phyloP scores from a whole-genome alignment of 1,140 invertebrate genomes.

The Caerostris darwini region DNA sequence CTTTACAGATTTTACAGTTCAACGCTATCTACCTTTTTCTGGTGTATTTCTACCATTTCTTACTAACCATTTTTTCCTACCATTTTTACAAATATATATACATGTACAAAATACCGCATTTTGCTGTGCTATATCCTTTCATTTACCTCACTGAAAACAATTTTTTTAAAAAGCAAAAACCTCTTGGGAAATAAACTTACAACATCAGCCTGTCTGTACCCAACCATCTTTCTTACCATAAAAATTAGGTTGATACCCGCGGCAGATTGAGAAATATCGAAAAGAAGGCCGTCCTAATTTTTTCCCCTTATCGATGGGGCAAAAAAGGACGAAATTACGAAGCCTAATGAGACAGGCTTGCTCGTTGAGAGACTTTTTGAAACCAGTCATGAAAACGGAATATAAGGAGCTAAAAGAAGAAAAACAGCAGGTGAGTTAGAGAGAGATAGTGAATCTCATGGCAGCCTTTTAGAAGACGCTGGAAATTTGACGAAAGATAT shows the following conservation, averaged over 20 bases:
- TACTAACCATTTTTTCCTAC: too few relatives aligned
- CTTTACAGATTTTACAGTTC: too few relatives aligned
- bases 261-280: neutral
- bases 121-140: neutral
- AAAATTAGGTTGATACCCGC: neutral
- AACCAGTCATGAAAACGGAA: neutral
- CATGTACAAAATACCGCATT: too few relatives aligned
- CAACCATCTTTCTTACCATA: neutral
- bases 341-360: constrained; percentile 28
- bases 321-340: constrained; percentile 7
- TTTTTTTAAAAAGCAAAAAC: neutral
- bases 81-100: too few relatives aligned
- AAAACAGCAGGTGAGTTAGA: neutral
- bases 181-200: neutral
- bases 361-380: constrained; percentile 26
- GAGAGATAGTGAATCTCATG: neutral
- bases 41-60: too few relatives aligned
- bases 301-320: neutral
- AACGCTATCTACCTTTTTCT: too few relatives aligned
- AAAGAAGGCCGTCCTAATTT: constrained; percentile 18
- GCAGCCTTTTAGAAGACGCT: neutral
- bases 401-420: neutral
- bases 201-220: neutral
- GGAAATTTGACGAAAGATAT: neutral
- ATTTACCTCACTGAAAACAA: neutral